Evolutionary conservation across 2,888 invertebrate species (phyloP).

Genomic region (Gortyna flavago): DNA sequence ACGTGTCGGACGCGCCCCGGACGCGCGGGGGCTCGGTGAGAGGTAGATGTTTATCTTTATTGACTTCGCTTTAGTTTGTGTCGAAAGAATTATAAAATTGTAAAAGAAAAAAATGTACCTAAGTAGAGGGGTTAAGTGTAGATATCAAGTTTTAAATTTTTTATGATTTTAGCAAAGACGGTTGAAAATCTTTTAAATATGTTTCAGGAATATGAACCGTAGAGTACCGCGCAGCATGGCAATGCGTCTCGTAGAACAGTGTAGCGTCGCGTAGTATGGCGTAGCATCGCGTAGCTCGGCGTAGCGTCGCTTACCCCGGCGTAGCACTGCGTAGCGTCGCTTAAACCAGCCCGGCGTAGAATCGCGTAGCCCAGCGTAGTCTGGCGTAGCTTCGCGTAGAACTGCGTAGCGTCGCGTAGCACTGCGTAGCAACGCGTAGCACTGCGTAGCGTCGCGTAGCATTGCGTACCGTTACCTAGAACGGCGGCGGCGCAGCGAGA

Average conservation of each 20-base stretch:
- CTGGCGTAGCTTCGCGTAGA: neutral
- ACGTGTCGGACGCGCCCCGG: constrained; percentile 54
- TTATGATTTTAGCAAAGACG: neutral
- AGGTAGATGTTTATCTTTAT: constrained; percentile 62
- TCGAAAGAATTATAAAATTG: neutral
- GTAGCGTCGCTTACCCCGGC: neutral
- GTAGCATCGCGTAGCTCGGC: neutral
- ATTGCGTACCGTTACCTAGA: too few species aligned
- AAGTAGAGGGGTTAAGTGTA: neutral
- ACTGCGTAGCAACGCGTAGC: neutral
- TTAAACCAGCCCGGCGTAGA: neutral
- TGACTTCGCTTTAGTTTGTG: constrained; percentile 45
- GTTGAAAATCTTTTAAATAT: neutral
- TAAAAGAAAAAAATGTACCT: neutral
- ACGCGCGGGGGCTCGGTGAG: constrained; percentile 23
- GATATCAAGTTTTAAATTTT: neutral
- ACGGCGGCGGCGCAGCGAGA: neutral
- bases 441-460: too few species aligned
- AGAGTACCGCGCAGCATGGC: neutral
- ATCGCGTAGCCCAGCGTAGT: neutral
- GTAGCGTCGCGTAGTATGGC: neutral
- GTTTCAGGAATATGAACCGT: neutral
- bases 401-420: neutral
- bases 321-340: neutral
- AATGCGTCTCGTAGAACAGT: neutral